Conservation (phyloP, 2,797 vertebrate genomes). For the Mus caroli region DNA sequence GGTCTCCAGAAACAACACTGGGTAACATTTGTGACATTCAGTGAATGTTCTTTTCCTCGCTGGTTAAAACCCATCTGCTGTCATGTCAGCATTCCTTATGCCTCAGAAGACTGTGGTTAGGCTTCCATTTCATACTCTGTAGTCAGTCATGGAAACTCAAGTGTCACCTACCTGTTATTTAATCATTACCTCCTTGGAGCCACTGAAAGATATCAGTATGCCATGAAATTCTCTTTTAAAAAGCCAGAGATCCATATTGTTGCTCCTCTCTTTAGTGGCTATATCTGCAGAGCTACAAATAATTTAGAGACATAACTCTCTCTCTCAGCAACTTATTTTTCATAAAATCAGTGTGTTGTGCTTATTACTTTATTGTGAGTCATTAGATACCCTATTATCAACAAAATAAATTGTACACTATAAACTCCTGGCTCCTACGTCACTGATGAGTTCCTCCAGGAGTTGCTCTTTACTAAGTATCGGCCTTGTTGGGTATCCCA, state of each 20-base stretch:
- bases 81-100: background rate
- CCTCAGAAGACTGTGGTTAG: background rate
- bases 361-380: conserved; percentile 26
- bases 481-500: background rate
- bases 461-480: conserved; percentile 15
- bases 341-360: background rate
- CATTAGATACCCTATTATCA: background rate
- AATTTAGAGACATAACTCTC: conserved; percentile 29
- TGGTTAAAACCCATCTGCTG: conserved; percentile 19
- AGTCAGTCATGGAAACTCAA: conserved; percentile 6
- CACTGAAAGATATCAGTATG: background rate
- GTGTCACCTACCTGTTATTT: background rate
- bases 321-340: conserved; percentile 23
- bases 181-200: background rate
- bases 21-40: conserved; percentile 77
- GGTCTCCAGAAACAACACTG: conserved; percentile 79
- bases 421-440: background rate
- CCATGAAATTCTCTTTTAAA: background rate
- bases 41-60: background rate
- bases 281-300: background rate
- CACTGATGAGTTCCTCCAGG: background rate
- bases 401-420: background rate
- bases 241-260: conserved; percentile 13
- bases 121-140: background rate
- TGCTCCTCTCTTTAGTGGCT: background rate